Base-by-base conservation (phyloP, 2,888 invertebrate genomes). In the Lithophane semibrunnea region DNA sequence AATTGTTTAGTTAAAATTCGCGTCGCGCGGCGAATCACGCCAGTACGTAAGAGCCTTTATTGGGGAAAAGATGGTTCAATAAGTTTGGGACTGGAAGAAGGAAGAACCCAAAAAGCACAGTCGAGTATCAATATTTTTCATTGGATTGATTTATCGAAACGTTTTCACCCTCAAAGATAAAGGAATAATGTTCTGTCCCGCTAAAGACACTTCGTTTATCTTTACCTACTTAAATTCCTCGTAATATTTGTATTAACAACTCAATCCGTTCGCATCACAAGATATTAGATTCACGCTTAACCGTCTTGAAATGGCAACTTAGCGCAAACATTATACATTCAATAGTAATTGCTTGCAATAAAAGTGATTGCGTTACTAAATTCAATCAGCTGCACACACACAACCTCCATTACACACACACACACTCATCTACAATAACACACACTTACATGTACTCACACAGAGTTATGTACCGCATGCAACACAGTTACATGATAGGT, bases 291-390 rank as follows among this genome's bases (percentile, higher is more conserved):
- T 88, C 86, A 77, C 88, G 86, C 90, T 90, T 88, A 73, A 73
- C 86, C 78, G 58, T 79, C 77, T 71, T 77, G 74, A 80, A 87
- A 86, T 81, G 72, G 68, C 80, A 80, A 78, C 82, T 80, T 79
- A 86, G 54, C 77, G 80, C 78, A 76, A 81, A 84, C 86, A 83
- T 92, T 90, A 91, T 89, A 89, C 83, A 90, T 90, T 89, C 87
- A 89, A 84, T 88, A 81, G 88, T 92, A 91, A 92, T 92, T 91
- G 92, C 91, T 84, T 88, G 90, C 90, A 89, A 89, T 91, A 88
- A 90, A 89, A 88, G 78, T 82, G 89, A 91, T 90, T 90, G 89
- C 88, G 87, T 88, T 89, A 85, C 88, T 86, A 84, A 89, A 89
- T 89, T 87, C 90, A 90, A 91, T 89, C 91, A 88, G 82, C 82